Conservation (phyloP, 2,113 vertebrate species). For the Chlamydotis undulata region DNA sequence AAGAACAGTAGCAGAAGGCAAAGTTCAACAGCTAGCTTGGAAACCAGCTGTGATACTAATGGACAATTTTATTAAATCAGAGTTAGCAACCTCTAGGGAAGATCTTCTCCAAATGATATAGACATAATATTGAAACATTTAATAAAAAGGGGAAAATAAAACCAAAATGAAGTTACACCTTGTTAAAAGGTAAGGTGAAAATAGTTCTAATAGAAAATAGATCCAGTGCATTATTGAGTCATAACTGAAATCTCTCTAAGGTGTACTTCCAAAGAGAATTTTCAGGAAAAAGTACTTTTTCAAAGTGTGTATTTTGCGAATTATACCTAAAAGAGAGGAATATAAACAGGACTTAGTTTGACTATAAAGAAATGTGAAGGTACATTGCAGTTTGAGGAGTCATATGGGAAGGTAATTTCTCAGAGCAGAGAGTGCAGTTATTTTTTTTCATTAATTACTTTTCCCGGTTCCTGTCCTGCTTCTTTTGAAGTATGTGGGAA, state of each 20-base stretch:
- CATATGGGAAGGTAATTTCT: not conserved
- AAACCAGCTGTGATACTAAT: not conserved
- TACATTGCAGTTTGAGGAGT: not conserved
- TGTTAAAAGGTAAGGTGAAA: not conserved
- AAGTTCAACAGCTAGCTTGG: not conserved
- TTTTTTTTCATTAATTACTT: not conserved
- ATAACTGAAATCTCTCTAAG: not conserved
- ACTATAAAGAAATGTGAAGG: not conserved
- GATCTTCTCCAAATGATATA: not conserved
- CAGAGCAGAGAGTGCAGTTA: not conserved
- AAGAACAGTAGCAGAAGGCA: not conserved
- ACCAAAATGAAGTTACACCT: not conserved
- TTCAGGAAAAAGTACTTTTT: not conserved
- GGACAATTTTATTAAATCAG: not conserved
- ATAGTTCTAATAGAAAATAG: not conserved
- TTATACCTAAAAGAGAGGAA: not conserved
- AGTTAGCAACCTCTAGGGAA: not conserved
- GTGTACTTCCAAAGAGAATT: not conserved
- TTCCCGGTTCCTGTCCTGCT: not conserved
- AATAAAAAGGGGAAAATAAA: not conserved
- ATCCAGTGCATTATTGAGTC: not conserved
- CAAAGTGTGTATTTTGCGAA: not conserved
- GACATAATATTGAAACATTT: not conserved
- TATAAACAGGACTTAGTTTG: not conserved
- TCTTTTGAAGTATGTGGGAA: not conserved